Evolutionary conservation across 1,140 invertebrate species (phyloP).

Genomic region (Hyposmocoma kahamanoa): DNA sequence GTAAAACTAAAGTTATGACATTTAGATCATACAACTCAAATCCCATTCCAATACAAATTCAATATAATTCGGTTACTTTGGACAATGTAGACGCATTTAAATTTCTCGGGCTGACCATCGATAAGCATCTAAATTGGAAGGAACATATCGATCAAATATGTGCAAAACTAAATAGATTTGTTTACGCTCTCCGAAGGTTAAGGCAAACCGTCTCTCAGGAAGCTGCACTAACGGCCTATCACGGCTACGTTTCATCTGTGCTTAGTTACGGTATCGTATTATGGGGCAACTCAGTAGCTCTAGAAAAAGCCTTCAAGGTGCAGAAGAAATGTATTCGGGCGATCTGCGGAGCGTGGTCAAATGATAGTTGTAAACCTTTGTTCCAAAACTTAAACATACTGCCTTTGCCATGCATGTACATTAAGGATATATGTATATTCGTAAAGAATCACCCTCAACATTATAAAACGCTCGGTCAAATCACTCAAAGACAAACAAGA

Average conservation of each 20-base stretch:
- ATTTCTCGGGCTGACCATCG: background rate
- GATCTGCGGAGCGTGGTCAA: background rate
- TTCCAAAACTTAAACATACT: conserved; percentile 2
- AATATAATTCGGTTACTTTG: conserved; percentile 14
- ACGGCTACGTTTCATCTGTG: background rate
- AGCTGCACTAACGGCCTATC: background rate
- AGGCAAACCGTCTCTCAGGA: background rate
- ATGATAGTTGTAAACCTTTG: background rate
- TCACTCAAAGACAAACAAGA: no score
- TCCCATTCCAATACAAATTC: conserved; percentile 21
- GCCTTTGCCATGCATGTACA: background rate
- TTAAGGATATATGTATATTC: background rate
- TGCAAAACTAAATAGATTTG: background rate
- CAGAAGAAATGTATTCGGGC: conserved; percentile 2
- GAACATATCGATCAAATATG: background rate
- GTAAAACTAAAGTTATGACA: background rate
- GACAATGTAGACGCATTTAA: conserved; percentile 35
- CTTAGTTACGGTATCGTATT: background rate
- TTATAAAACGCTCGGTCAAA: no score
- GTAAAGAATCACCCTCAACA: conserved; percentile 2
- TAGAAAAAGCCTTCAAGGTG: background rate
- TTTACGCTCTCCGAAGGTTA: background rate
- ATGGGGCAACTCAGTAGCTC: background rate
- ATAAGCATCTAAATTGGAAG: background rate
- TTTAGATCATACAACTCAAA: background rate